A percentile compares a stretch with the other conserved stretches of the same genome.
Evolutionary conservation across 1,140 invertebrate genomes (phyloP).

Genomic region (Brachystomella parvula): DNA sequence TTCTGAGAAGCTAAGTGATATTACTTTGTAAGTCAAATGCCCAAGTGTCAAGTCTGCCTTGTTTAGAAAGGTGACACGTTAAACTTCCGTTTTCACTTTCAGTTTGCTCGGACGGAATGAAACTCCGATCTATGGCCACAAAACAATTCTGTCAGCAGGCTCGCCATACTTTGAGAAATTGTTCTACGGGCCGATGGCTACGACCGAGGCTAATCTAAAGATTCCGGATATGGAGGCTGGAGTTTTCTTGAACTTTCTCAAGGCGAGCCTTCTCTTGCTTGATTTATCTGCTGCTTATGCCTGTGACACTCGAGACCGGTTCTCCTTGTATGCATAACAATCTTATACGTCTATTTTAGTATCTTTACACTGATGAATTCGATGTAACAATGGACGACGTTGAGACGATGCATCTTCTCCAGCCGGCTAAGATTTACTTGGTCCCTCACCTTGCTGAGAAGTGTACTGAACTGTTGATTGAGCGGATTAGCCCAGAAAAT

Average conservation of each 20-base stretch:
- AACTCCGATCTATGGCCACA: slow-evolving; percentile 31
- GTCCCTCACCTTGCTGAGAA: slow-evolving; percentile 80
- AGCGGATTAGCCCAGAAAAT: slow-evolving; percentile 83
- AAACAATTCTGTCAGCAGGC: slow-evolving; percentile 31
- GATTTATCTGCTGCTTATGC: no score
- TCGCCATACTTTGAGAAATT: slow-evolving; percentile 25
- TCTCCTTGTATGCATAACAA: no score
- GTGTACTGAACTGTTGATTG: slow-evolving; percentile 83
- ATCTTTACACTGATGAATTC: slow-evolving; percentile 38
- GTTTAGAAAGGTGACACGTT: background rate
- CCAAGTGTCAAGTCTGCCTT: background rate
- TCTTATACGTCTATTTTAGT: no score
- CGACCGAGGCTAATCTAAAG: slow-evolving; percentile 20
- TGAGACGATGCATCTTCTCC: slow-evolving; percentile 33
- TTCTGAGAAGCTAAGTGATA: slow-evolving; percentile 30
- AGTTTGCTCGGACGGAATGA: slow-evolving; percentile 26
- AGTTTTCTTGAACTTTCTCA: slow-evolving; percentile 34
- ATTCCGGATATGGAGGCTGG: slow-evolving; percentile 37
- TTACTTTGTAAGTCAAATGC: slow-evolving; percentile 25
- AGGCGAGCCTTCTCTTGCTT: slow-evolving; percentile 17
- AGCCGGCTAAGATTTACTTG: slow-evolving; percentile 81
- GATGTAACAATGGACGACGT: slow-evolving; percentile 34
- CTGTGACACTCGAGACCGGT: no score
- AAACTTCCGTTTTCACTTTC: background rate
- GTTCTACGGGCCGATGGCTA: slow-evolving; percentile 36